Conservation (phyloP, 2,888 invertebrate genomes). For the Xestia sexstrigata region DNA sequence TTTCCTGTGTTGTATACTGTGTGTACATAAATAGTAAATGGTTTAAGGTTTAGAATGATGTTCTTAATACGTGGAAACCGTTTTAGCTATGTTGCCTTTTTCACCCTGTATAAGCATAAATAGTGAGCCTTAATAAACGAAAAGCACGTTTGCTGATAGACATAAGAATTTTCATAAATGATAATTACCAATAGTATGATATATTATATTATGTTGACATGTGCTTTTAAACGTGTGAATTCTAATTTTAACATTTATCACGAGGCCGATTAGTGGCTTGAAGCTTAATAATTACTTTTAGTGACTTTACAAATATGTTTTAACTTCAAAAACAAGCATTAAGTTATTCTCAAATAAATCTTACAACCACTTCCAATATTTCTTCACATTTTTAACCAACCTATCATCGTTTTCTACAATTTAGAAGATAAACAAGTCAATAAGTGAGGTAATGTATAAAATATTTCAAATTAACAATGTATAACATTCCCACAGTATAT, state of each 20-base stretch:
- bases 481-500: constrained; percentile 44
- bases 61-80: too few species aligned
- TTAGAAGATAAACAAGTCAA: constrained; percentile 57
- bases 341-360: constrained; percentile 24
- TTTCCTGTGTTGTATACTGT: too few species aligned
- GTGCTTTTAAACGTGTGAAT: not conserved
- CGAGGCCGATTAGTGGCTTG: not conserved
- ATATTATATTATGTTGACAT: not conserved
- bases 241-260: not conserved
- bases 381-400: constrained; percentile 10
- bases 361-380: constrained; percentile 22
- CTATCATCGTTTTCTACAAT: constrained; percentile 11
- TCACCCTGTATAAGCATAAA: too few species aligned
- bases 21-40: too few species aligned
- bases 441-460: constrained; percentile 56
- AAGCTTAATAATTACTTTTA: not conserved
- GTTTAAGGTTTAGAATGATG: too few species aligned
- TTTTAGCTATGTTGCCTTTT: too few species aligned
- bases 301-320: not conserved
- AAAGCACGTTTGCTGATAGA: not conserved
- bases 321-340: not conserved
- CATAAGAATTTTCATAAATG: not conserved
- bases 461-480: constrained; percentile 65
- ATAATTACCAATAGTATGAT: not conserved
- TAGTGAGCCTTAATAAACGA: not conserved